Evolutionary conservation across 2,113 vertebrate genomes (phyloP).

Genomic region (Aptenodytes forsteri): DNA sequence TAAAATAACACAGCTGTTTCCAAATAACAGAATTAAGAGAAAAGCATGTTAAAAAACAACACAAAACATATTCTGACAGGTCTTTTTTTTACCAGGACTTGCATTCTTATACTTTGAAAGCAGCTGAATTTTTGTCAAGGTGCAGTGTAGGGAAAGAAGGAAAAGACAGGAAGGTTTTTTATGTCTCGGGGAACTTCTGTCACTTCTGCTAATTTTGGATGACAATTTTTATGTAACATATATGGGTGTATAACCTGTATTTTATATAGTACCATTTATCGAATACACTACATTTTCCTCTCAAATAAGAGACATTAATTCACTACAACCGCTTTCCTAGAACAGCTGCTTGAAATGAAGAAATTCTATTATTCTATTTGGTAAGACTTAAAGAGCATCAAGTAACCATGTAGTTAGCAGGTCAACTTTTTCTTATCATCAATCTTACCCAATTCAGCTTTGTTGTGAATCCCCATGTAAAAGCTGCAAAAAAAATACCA

Average conservation of each 20-base stretch:
- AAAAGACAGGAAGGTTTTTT: neutral
- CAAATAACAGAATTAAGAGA: neutral
- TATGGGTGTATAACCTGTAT: neutral
- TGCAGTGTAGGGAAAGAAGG: neutral
- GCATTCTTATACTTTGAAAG: neutral
- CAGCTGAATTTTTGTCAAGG: neutral
- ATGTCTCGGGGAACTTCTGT: neutral
- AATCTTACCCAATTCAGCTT: neutral
- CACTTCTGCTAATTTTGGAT: neutral
- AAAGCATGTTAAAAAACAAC: neutral
- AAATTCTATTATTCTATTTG: neutral
- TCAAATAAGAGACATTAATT: neutral
- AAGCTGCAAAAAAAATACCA: neutral
- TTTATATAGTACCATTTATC: neutral
- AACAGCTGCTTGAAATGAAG: neutral
- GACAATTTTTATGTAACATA: neutral
- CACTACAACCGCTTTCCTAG: neutral
- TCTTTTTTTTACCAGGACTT: neutral
- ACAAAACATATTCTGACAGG: neutral
- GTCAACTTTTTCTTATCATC: neutral
- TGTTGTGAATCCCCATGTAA: neutral
- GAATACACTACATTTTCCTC: neutral
- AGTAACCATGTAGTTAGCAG: neutral
- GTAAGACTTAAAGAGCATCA: neutral
- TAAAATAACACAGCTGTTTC: neutral